Conservation (phyloP, 2,888 invertebrate species). For the Bembecia ichneumoniformis region DNA sequence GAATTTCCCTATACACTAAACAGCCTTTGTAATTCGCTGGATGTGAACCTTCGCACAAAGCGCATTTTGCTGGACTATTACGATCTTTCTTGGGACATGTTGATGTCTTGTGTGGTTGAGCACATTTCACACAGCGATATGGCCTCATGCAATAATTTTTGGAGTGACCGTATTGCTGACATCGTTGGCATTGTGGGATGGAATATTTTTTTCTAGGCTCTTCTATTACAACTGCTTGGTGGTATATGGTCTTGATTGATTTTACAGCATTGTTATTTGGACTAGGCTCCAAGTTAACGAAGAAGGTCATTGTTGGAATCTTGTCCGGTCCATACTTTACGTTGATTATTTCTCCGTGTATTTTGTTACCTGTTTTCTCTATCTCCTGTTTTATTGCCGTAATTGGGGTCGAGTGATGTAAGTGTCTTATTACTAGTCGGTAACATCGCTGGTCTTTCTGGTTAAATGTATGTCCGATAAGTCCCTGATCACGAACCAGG, state of each 20-base stretch:
- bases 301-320: too few relatives aligned
- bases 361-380: too few relatives aligned
- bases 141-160: conserved; percentile 4
- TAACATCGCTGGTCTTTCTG: too few relatives aligned
- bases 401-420: too few relatives aligned
- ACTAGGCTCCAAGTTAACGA: not conserved
- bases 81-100: conserved; percentile 1
- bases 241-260: conserved; percentile 1
- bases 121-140: too few relatives aligned
- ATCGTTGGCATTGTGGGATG: conserved; percentile 4
- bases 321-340: too few relatives aligned
- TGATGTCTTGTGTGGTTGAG: too few relatives aligned
- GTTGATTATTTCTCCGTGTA: too few relatives aligned
- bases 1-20: conserved; percentile 2
- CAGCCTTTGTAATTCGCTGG: not conserved
- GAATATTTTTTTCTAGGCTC: conserved; percentile 1
- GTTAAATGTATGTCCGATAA: too few relatives aligned
- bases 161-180: conserved; percentile 4
- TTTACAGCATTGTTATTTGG: conserved; percentile 1
- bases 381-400: too few relatives aligned
- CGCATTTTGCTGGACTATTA: not conserved
- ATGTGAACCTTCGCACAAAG: not conserved
- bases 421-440: too few relatives aligned
- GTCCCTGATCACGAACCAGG: too few relatives aligned
- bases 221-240: conserved; percentile 3